Base-by-base conservation (phyloP, 2,797 vertebrate species). In the Gymnoscopelus microlampas region DNA sequence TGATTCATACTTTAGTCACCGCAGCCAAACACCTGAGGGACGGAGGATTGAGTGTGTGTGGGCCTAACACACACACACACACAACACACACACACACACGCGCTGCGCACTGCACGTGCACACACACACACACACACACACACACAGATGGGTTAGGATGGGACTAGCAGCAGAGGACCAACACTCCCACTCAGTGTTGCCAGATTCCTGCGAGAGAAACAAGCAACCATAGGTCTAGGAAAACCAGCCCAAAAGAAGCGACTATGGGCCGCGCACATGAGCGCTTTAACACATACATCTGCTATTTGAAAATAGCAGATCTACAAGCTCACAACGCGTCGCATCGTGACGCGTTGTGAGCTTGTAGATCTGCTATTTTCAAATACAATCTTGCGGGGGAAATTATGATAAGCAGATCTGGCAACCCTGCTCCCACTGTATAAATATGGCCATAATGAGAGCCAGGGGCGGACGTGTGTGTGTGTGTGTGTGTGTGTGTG, bases 1-100 rank as follows among this genome's bases (percentile, higher is more conserved):
- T 82, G 85, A 87, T 81, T 88, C 82, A 82, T 60, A 60, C 62
- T 53, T 82, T 74, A 88, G 77, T 87, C 79, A 82, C 77, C 61
- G 24, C 63, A 12, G 24, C 64, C 81, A 81, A 85, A 89, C 86
- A 88, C 89, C 85, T 85, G 83, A 80, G 77, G 69, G 76, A 73
- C 69, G 65, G 54, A 74, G 53, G 54, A 60, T 72, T 26, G 5
- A 78, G 39, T 44, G 39, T 44, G 39, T 44, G 39, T 26, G 39
- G 39, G 5, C 39, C 35, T 35, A 3, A 60, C 44, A 79, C 73
- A 15, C 57, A 70, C 19, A 66, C 63, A 67, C 39, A 57, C 48
- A 71, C 66, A 48, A 55, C 47, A 5, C 39, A 63, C 51, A 29
- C n/a, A 12, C 50, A 15, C 23, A 51, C 47, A 7, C 8, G 14